Base-by-base conservation (phyloP, 2,888 invertebrate species). In the Cyaniris semiargus region DNA sequence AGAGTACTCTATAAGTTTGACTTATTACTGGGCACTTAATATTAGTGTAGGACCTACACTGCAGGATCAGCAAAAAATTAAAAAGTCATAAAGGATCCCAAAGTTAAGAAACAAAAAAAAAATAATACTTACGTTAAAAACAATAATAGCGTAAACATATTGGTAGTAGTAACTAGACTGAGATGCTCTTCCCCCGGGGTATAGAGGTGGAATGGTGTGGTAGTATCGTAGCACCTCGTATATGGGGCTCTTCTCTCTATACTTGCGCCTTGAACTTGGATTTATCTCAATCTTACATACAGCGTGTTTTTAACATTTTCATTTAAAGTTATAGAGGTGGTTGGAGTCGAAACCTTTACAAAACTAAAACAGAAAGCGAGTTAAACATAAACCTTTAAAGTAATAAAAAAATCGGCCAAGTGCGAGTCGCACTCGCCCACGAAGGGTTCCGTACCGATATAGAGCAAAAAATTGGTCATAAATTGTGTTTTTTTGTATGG, bases 231-330 rank as follows among this genome's bases (percentile, higher is more conserved):
- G 88, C 89, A 88, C 87, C 89, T 92, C 90, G 91, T 92, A 91
- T 89, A 91, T 86, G 84, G 86, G 84, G 84, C 85, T 85, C 86
- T 86, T 87, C 86, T 87, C 82, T 79, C 86, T 87, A 88, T 88
- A 90, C 88, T 89, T 89, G 88, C 88, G 88, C 86, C 90, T 92
- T 93, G 91, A 93, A 92, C 94, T 92, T 92, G 92, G 91, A 91
- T 92, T 92, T 93, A 93, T 93, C 93, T 93, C 91, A 88, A 90
- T 90, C 86, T 85, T 81, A 78, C 86, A 82, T 86, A 93, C 88
- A 91, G 90, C 84, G 1, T 90, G 94, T 72, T 38, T n/a, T 31
- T 10, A 71, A 34, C n/a, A 27, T 70, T 31, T 70, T 70, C 2
- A 21, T 13, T 23, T 21, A 8, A 60, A 10, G 1, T 13, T 23